Percentiles rank a stretch among this genome's conserved stretches.
Conservation (phyloP, 2,113 vertebrate genomes). For the Apus apus region DNA sequence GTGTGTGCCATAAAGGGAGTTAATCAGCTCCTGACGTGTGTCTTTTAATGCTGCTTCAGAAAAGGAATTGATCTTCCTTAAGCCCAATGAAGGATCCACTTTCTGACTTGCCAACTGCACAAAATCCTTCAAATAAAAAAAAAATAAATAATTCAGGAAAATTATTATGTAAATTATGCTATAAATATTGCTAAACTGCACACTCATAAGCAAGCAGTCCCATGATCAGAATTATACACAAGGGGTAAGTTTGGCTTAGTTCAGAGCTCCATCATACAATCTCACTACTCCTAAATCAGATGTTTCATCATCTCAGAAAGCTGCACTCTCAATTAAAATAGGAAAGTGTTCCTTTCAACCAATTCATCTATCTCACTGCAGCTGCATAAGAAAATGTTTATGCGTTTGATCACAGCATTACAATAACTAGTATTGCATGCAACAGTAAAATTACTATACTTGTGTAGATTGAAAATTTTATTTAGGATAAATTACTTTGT, state of each 20-base stretch:
- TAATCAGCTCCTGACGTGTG: conserved; percentile 25
- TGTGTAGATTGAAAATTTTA: not conserved
- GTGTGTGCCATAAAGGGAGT: not conserved
- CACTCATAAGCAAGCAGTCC: not conserved
- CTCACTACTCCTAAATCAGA: not conserved
- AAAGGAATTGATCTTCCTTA: conserved; percentile 2
- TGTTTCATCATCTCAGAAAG: not conserved
- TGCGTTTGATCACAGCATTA: not conserved
- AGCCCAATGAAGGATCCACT: not conserved
- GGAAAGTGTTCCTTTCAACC: not conserved
- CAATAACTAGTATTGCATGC: not conserved
- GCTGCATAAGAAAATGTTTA: not conserved
- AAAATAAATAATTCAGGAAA: not conserved
- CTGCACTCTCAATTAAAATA: not conserved
- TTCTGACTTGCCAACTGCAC: conserved; percentile 56
- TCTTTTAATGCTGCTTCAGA: not conserved
- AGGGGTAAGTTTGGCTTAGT: not conserved
- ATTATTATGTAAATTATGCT: not conserved
- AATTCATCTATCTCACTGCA: not conserved
- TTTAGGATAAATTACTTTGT: not conserved
- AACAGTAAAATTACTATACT: not conserved
- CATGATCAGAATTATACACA: not conserved
- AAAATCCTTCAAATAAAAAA: conserved; percentile 70
- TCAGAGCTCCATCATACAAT: not conserved
- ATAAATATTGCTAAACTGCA: not conserved